Conservation (phyloP, 2,888 invertebrate genomes). For the Theretra japonica region DNA sequence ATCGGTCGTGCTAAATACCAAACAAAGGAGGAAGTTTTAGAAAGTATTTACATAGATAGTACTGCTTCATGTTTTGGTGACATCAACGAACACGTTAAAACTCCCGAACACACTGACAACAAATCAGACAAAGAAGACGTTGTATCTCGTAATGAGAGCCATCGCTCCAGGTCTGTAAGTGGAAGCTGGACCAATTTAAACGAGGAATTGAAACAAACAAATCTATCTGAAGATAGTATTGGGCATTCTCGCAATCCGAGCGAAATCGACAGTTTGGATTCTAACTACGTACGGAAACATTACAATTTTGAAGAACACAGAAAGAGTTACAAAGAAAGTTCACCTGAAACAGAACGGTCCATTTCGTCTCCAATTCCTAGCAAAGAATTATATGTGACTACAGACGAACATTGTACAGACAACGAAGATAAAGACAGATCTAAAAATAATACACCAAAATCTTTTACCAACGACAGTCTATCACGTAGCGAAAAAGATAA, state of each 20-base stretch:
- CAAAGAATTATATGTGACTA: slow-evolving; percentile 74
- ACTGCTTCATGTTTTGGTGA: slow-evolving; percentile 82
- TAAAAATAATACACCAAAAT: slow-evolving; percentile 78
- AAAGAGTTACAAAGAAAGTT: slow-evolving; percentile 76
- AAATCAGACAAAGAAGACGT: slow-evolving; percentile 71
- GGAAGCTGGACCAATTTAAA: slow-evolving; percentile 81
- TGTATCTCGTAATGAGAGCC: slow-evolving; percentile 67
- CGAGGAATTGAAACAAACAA: slow-evolving; percentile 73
- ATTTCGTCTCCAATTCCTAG: slow-evolving; percentile 64
- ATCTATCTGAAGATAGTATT: slow-evolving; percentile 79
- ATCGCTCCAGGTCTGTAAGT: slow-evolving; percentile 70
- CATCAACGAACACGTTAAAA: slow-evolving; percentile 74
- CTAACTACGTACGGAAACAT: slow-evolving; percentile 84
- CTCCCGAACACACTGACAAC: slow-evolving; percentile 57
- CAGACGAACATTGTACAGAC: slow-evolving; percentile 72
- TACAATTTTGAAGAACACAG: slow-evolving; percentile 80
- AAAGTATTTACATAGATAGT: slow-evolving; percentile 81
- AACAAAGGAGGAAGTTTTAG: slow-evolving; percentile 81
- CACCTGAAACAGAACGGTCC: slow-evolving; percentile 77
- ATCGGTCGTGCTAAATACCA: slow-evolving; percentile 80
- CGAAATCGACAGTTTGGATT: slow-evolving; percentile 85
- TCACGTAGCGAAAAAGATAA: slow-evolving; percentile 72
- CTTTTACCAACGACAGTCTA: slow-evolving; percentile 75
- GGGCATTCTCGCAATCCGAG: slow-evolving; percentile 80
- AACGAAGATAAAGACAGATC: slow-evolving; percentile 67